Base-by-base conservation (phyloP, 2,113 vertebrate species). In the Hassar affinis region DNA sequence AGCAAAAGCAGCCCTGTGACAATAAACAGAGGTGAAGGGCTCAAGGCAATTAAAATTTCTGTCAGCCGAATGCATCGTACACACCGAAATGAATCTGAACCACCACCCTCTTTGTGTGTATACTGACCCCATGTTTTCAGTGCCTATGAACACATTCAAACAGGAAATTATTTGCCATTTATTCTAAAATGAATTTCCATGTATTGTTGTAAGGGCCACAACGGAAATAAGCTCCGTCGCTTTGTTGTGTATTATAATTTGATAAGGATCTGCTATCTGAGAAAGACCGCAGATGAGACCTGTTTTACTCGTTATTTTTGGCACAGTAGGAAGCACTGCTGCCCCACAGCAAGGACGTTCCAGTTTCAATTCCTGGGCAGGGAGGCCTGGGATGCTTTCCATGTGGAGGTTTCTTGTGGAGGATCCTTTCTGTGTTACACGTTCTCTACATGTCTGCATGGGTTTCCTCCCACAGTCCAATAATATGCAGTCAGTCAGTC, bases 31-130 rank as follows among this genome's bases (percentile, higher is more conserved):
- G 35, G 27, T 1, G 9, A 56, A 42, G 33, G 22, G 33, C 22
- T 45, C 54, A 17, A 45, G 76, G 35, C 54, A 78, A 78, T 78
- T 59, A 59, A 86, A 61, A 56, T 49, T 69, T 80, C 85, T 68
- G 35, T 35, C 71, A 78, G 72, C 30, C 25, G 20, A 54, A 10
- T 64, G 30, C 27, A 33, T 33, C 57, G 61, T 74, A 74, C 68
- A 82, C 69, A 61, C 11, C 68, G 35, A 78, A 61, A 82, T 82
- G 33, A 74, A 74, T 59, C 54, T 74, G 74, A 75, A 61, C 33
- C 80, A 61, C n/a, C n/a, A 82, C 33, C 47, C 42, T 75, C 22
- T 74, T 22, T 47, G 9, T 61, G 54, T 20, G 62, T 80, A 57
- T 49, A 10, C n/a, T 66, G 14, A 30, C 72, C 72, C 27, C 47